Base-by-base conservation (phyloP, 2,113 vertebrate species). In the Notothenia coriiceps region DNA sequence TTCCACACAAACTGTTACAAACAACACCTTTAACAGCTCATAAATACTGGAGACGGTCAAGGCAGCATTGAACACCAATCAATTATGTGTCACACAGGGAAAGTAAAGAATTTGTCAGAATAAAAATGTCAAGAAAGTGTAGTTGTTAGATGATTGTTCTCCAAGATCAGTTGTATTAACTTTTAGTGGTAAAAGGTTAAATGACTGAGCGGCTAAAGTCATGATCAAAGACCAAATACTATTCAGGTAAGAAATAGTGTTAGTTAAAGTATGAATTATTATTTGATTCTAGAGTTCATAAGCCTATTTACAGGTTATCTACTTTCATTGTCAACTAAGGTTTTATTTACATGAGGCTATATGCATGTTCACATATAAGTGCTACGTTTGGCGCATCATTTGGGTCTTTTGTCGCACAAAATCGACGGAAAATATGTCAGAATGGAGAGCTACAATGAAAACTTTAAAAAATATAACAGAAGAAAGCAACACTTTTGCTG, bases 1-100 rank as follows among this genome's bases (percentile, higher is more conserved):
- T 91, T 93, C 90, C 91, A 93, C 76, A 85, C 78, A 92, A 91
- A 87, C 70, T 86, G 79, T 80, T 89, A 93, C 88, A 93, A 85
- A 91, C 89, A 87, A 80, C 74, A 85, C 80, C 57, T 89, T 93
- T 92, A 91, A 93, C 88, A 83, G 88, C 87, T 86, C 71, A 43
- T 94, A 93, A 93, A 86, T 82, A 70, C 77, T 85, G 61, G n/a
- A 25, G 66, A 92, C 87, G 78, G 82, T 86, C 46, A 70, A 85
- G 57, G 76, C 61, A 70, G 77, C 63, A 77, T 85, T 88, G 70
- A 77, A 88, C 71, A 70, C 79, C 63, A 52, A 77, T 86, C 69
- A 79, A 87, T 72, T 81, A 78, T 56, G 65, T 17, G 62, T 59
- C 55, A 43, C 57, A 46, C 12, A 2, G 25, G 40, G 33, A 68